Evolutionary conservation across 1,140 invertebrate genomes (phyloP).

Genomic region (Drosophila lacertosa): DNA sequence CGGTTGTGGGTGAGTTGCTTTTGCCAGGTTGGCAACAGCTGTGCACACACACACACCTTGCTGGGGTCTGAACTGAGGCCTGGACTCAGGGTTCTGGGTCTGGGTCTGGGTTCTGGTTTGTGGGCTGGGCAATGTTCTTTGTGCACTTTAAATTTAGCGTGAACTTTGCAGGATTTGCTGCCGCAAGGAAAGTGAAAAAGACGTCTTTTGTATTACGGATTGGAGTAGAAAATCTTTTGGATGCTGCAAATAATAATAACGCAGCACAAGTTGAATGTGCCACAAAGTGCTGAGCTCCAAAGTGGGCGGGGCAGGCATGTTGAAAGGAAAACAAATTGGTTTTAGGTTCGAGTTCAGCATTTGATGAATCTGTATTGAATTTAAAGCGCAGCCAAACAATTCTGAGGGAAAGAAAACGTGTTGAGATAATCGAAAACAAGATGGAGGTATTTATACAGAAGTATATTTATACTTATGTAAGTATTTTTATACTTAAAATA

Average conservation of each 20-base stretch:
- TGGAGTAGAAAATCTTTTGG: slow-evolving; percentile 1
- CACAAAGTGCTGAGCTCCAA: slow-evolving; percentile 45
- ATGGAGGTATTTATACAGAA: too few relatives aligned
- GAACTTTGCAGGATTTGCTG: slow-evolving; percentile 60
- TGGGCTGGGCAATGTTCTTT: slow-evolving; percentile 35
- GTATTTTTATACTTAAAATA: too few relatives aligned
- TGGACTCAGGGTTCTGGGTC: too few relatives aligned
- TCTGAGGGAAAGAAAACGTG: too few relatives aligned
- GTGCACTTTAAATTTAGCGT: slow-evolving; percentile 73
- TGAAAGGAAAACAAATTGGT: slow-evolving; percentile 9
- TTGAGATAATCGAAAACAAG: too few relatives aligned
- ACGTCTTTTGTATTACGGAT: slow-evolving; percentile 42
- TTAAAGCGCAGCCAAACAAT: neutral
- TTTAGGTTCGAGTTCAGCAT: slow-evolving; percentile 7
- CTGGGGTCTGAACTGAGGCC: slow-evolving; percentile 6
- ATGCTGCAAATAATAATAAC: slow-evolving; percentile 66
- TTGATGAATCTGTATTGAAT: slow-evolving; percentile 2
- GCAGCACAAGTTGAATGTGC: slow-evolving; percentile 49
- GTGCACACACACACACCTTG: slow-evolving; percentile 63
- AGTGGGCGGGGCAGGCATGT: neutral
- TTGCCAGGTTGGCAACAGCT: slow-evolving; percentile 60
- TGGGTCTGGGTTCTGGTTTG: slow-evolving; percentile 11
- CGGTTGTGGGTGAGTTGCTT: slow-evolving; percentile 52
- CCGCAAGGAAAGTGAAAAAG: slow-evolving; percentile 57
- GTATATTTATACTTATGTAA: too few relatives aligned